A percentile compares a stretch with the other conserved stretches of the same genome.
phyloP scores from a whole-genome alignment of 2,113 vertebrate species.

The Sinocyclocheilus anshuiensis region DNA sequence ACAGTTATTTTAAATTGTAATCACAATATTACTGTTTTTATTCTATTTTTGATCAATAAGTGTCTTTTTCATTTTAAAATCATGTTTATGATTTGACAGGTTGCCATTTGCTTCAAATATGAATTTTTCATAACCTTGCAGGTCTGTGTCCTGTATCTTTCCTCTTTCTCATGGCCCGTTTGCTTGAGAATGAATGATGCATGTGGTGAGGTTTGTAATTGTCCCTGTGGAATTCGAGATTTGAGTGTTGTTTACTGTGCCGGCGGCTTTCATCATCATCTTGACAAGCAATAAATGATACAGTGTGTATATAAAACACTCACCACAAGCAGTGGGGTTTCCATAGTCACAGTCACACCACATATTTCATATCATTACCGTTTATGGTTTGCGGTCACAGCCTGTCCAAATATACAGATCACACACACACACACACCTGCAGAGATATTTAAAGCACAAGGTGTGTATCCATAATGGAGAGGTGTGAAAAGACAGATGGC shows the following conservation, averaged over 20 bases:
- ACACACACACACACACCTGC: constrained; percentile 21
- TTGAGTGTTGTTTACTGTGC: not conserved
- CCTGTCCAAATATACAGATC: not conserved
- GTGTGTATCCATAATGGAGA: constrained; percentile 18
- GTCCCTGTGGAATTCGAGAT: not conserved
- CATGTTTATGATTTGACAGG: not conserved
- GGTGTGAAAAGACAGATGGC: constrained; percentile 26
- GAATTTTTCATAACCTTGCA: not conserved
- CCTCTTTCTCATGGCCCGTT: not conserved
- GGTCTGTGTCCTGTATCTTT: not conserved
- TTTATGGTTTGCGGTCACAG: not conserved
- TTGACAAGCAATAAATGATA: constrained; percentile 30
- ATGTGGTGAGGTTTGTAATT: not conserved
- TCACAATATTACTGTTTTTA: not conserved
- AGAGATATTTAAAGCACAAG: not conserved
- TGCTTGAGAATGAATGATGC: constrained; percentile 19
- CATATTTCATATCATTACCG: constrained; percentile 10
- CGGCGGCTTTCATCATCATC: constrained; percentile 7
- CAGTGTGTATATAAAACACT: not conserved
- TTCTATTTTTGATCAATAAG: not conserved
- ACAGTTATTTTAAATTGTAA: not conserved
- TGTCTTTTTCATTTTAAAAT: not conserved
- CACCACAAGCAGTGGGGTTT: not conserved
- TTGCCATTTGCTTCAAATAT: not conserved
- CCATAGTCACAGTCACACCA: not conserved